Evolutionary conservation across 2,797 vertebrate genomes (phyloP).

Genomic region (Acridotheres tristis): DNA sequence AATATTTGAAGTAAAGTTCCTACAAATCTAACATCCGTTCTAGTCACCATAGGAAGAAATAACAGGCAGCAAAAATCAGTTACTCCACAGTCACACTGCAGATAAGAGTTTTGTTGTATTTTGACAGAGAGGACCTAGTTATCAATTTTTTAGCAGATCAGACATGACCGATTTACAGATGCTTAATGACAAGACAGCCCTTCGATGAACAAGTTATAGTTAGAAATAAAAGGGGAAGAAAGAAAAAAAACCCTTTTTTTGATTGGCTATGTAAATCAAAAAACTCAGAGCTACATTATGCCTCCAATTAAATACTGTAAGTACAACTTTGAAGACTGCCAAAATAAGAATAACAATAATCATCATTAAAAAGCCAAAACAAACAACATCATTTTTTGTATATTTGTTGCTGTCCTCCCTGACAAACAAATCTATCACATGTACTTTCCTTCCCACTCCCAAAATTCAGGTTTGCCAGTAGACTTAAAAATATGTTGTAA

Average conservation of each 20-base stretch:
- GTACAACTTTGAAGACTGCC: background rate
- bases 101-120: background rate
- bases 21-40: background rate
- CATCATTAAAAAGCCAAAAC: background rate
- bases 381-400: background rate
- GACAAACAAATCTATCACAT: background rate
- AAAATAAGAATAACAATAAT: background rate
- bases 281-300: background rate
- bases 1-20: background rate
- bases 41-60: background rate
- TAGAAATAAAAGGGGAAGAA: fast-evolving
- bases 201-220: background rate
- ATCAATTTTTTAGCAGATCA: background rate
- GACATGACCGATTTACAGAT: background rate
- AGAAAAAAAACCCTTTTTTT: fast-evolving
- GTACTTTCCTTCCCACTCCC: background rate
- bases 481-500: background rate
- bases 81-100: background rate
- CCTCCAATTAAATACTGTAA: background rate
- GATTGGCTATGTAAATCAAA: background rate
- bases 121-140: background rate
- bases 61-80: background rate
- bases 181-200: background rate
- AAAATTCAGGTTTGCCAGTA: background rate
- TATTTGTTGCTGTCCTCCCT: background rate